Evolutionary conservation across 2,797 vertebrate species (phyloP).

Genomic region (Malurus leucopterus): DNA sequence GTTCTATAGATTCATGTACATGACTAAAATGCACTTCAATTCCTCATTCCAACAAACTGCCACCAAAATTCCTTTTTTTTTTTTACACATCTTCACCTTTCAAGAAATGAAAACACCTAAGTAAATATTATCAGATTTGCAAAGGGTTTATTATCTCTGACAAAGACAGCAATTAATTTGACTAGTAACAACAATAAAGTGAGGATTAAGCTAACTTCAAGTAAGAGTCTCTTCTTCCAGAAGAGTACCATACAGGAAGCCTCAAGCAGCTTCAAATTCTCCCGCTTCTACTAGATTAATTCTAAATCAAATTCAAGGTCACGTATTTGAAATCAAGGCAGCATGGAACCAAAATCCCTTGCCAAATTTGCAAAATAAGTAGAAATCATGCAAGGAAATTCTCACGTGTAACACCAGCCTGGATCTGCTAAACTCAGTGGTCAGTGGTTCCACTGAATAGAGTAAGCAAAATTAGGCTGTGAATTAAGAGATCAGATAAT

Average conservation of each 20-base stretch:
- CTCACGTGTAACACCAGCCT: background rate
- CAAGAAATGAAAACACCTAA: background rate
- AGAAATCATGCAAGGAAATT: background rate
- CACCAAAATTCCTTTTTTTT: background rate
- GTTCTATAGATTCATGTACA: rapidly evolving
- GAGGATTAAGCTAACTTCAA: background rate
- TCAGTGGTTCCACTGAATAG: background rate
- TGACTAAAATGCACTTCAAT: background rate
- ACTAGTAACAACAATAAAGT: background rate
- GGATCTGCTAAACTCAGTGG: background rate
- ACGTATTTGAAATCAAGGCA: background rate
- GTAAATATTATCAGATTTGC: background rate
- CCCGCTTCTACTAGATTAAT: background rate
- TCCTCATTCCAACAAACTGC: background rate
- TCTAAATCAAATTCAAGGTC: background rate
- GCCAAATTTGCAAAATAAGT: background rate
- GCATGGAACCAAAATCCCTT: background rate
- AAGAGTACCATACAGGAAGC: background rate
- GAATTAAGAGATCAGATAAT: background rate
- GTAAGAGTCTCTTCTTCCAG: background rate
- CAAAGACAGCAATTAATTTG: background rate
- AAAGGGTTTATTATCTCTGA: background rate
- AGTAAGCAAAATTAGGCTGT: background rate
- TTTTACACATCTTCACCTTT: background rate
- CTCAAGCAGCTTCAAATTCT: background rate